Evolutionary conservation across 1,140 invertebrate genomes (phyloP).

Genomic region (Onthophagus taurus): DNA sequence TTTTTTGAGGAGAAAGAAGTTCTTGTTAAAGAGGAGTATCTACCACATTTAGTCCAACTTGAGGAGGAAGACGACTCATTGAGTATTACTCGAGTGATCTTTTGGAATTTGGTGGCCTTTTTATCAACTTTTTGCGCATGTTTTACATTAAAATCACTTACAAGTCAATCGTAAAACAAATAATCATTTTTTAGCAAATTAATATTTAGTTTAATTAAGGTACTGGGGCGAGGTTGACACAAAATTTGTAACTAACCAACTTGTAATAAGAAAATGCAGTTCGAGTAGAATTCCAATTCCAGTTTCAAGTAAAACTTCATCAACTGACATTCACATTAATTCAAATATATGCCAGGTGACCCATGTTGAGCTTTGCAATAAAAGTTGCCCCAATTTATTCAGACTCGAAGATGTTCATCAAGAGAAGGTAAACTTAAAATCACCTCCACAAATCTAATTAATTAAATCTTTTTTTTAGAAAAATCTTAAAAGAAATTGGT

Average conservation of each 20-base stretch:
- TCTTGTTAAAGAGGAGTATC: slow-evolving; percentile 12
- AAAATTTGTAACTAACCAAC: no score
- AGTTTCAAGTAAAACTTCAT: slow-evolving; percentile 3
- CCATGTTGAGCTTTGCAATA: slow-evolving; percentile 1
- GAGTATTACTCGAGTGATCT: slow-evolving; percentile 12
- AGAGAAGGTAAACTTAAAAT: no score
- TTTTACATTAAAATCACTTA: slow-evolving; percentile 5
- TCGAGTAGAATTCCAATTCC: slow-evolving; percentile 8
- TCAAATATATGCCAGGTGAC: background rate
- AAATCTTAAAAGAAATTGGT: slow-evolving; percentile 10
- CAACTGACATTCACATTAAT: slow-evolving; percentile 3
- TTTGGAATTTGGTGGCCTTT: slow-evolving; percentile 18
- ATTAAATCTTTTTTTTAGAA: no score
- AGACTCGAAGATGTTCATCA: background rate
- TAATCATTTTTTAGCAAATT: no score
- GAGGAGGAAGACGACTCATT: slow-evolving; percentile 9
- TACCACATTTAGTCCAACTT: slow-evolving; percentile 7
- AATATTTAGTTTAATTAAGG: background rate
- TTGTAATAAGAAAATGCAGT: background rate
- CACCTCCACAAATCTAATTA: no score
- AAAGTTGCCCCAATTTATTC: slow-evolving; percentile 6
- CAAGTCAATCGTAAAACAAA: slow-evolving; percentile 5
- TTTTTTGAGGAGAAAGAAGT: slow-evolving; percentile 10
- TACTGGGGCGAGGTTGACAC: no score
- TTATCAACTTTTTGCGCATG: slow-evolving; percentile 15